Evolutionary conservation across 2,113 vertebrate species (phyloP).

Genomic region (Mystacornis crossleyi): DNA sequence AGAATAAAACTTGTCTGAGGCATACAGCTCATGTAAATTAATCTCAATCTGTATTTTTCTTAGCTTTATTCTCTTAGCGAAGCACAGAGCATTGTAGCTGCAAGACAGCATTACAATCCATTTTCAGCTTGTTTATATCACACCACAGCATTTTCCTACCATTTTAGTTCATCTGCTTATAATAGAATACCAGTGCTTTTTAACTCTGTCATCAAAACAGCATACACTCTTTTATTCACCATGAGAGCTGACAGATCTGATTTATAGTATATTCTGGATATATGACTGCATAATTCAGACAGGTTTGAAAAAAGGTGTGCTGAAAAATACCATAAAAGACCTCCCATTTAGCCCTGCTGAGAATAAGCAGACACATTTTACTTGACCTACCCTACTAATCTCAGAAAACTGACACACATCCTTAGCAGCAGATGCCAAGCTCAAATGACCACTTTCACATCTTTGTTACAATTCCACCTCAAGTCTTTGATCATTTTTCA

Average conservation of each 20-base stretch:
- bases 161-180: neutral
- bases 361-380: neutral
- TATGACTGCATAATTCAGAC: conserved; percentile 1
- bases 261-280: neutral
- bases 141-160: neutral
- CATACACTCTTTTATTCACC: neutral
- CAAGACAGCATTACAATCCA: neutral
- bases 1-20: neutral
- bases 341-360: neutral
- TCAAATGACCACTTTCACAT: conserved; percentile 27
- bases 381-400: conserved; percentile 23
- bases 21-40: neutral
- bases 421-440: conserved; percentile 22
- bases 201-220: conserved; percentile 6
- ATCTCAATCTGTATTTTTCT: neutral
- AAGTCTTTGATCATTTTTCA: neutral
- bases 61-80: neutral
- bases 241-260: neutral
- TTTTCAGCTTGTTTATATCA: neutral
- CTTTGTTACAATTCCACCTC: neutral
- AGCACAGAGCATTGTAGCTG: neutral
- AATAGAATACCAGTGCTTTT: neutral
- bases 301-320: conserved; percentile 3
- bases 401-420: neutral
- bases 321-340: neutral